Conservation (phyloP, 1,140 invertebrate species). For the Nixonia krombeini region DNA sequence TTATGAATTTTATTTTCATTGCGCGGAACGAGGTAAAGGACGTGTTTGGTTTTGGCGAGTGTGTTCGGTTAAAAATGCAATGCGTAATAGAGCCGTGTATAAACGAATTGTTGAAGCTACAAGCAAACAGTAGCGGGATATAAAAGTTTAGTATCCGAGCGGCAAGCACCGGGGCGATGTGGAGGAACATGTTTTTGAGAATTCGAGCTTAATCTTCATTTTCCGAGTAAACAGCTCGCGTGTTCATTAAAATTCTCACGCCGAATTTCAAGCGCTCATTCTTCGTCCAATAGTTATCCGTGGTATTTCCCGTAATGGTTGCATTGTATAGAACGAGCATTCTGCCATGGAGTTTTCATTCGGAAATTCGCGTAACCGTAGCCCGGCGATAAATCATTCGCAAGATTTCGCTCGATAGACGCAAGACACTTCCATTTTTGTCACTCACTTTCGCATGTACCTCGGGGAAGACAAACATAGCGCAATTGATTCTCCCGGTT, state of each 20-base stretch:
- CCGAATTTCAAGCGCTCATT: too few species aligned
- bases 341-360: too few species aligned
- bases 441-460: conserved; percentile 6
- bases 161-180: conserved; percentile 8
- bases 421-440: background rate
- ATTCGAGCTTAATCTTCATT: too few species aligned
- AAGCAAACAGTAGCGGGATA: conserved; percentile 15
- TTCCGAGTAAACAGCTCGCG: too few species aligned
- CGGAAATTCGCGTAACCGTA: too few species aligned
- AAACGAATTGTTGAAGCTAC: conserved; percentile 11
- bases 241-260: too few species aligned
- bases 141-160: conserved; percentile 13
- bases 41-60: conserved; percentile 2
- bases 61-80: conserved; percentile 11
- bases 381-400: conserved; percentile 8
- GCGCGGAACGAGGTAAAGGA: background rate
- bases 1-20: conserved; percentile 2
- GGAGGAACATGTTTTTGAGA: conserved; percentile 10
- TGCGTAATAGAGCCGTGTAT: conserved; percentile 15
- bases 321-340: too few species aligned
- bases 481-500: conserved; percentile 7
- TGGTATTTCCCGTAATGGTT: too few species aligned
- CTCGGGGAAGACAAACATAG: background rate
- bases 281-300: too few species aligned
- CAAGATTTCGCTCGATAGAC: background rate